phyloP scores from a whole-genome alignment of 2,888 invertebrate genomes.

The Leucophora obtusa region DNA sequence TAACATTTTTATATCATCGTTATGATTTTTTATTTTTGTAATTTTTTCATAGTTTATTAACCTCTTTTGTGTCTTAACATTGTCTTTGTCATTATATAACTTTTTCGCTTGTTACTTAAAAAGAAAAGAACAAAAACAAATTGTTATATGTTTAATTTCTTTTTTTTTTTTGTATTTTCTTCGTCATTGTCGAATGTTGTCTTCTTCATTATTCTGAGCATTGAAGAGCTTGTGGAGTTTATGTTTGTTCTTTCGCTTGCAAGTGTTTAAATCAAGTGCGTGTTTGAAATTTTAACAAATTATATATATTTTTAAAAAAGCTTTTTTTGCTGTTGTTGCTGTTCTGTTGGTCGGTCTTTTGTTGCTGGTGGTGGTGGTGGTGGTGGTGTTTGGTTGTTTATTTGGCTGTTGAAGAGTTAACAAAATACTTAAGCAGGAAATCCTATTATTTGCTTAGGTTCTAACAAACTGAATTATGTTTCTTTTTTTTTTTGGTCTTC shows the following conservation, averaged over 20 bases:
- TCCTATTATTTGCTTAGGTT: slow-evolving; percentile 58
- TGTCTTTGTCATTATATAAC: slow-evolving; percentile 16
- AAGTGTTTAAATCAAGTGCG: slow-evolving; percentile 55
- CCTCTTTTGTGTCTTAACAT: slow-evolving; percentile 44
- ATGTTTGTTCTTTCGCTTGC: slow-evolving; percentile 19
- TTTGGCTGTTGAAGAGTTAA: slow-evolving; percentile 12
- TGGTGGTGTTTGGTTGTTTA: slow-evolving; percentile 1
- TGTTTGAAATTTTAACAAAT: slow-evolving; percentile 63
- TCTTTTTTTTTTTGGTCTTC: background rate
- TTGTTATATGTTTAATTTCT: slow-evolving; percentile 33
- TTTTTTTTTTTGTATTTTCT: background rate
- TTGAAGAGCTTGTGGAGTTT: slow-evolving; percentile 19
- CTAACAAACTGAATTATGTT: slow-evolving; percentile 23
- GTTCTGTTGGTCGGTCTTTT: background rate
- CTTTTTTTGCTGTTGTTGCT: slow-evolving; percentile 1
- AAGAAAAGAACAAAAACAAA: background rate
- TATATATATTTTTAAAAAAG: slow-evolving; percentile 23
- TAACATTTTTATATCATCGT: slow-evolving; percentile 8
- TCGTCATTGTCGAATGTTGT: slow-evolving; percentile 7
- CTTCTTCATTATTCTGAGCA: slow-evolving; percentile 4
- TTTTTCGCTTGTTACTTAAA: slow-evolving; percentile 35
- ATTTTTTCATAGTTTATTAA: slow-evolving; percentile 54
- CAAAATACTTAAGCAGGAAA: slow-evolving; percentile 57
- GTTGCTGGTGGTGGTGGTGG: background rate
- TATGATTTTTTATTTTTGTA: slow-evolving; percentile 13